Evolutionary conservation across 2,113 vertebrate species (phyloP), one percentile per base, ranked within the genome.

Genomic region (Lycocorax pyrrhopterus): DNA sequence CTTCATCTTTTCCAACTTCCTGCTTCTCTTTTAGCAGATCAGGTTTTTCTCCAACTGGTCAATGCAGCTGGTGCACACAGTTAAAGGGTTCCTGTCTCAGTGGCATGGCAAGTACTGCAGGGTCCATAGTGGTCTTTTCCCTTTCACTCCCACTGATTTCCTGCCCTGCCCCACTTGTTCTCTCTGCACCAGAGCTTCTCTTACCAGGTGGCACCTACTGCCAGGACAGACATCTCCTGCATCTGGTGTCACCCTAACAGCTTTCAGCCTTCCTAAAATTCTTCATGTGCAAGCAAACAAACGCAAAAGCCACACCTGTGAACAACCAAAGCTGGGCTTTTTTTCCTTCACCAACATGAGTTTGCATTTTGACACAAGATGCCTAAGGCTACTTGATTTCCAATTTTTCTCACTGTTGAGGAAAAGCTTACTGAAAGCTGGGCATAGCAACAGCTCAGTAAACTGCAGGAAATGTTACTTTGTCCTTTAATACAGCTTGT

Each of bases 301-400:
- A 84, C 18, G 62, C n/a, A 68, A 72, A 67, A 93, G 29, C 29
- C 32, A 37, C 32, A 52, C 26, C n/a, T n/a, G 19, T 27, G n/a
- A 60, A 43, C 25, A 74, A n/a, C 7, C 4, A 12, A 72, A 59
- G 37, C 0, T 35, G n/a, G 39, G 19, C 13, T 58, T 64, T 85
- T 84, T 68, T 21, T 3, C 47, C 33, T 63, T 51, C 53, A 72
- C 23, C 44, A 32, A 4, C 0, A 0, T 29, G 64, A 68, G 16
- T 62, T 20, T 79, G 35, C 33, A 90, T 87, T 76, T 85, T 85
- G 41, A 88, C n/a, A 53, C 19, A 44, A 79, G 76, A 44, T 37
- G 13, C 32, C 29, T 19, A 62, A 56, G 13, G 22, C 13, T 35
- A 13, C 22, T 53, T 2, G 1, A 11, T 64, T 56, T 63, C 32